Conservation (phyloP, 2,113 vertebrate genomes). For the Catharus minimus region DNA sequence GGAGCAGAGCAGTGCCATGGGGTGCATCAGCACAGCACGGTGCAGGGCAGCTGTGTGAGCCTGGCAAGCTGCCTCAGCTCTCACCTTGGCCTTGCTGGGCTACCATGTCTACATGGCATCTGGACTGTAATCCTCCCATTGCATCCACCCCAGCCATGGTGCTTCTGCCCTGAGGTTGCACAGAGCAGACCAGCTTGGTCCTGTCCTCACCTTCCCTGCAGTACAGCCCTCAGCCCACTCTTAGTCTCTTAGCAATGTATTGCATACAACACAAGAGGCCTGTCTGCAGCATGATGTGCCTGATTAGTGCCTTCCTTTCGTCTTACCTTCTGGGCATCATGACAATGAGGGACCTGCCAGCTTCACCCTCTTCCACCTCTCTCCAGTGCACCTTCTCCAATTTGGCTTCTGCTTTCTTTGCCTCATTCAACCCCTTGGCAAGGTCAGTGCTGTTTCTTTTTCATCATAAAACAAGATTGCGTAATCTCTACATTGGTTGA, state of each 20-base stretch:
- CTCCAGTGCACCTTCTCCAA: neutral
- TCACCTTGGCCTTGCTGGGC: neutral
- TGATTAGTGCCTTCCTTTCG: neutral
- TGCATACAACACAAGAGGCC: neutral
- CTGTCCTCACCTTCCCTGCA: neutral
- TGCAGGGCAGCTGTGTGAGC: neutral
- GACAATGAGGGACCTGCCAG: neutral
- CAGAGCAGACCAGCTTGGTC: neutral
- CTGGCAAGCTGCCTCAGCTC: neutral
- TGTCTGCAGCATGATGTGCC: neutral
- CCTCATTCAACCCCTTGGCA: neutral
- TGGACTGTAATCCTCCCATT: neutral
- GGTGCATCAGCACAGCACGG: neutral
- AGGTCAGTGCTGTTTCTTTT: neutral
- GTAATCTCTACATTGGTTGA: neutral
- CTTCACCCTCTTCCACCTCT: neutral
- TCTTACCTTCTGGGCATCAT: neutral
- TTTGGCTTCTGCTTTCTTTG: conserved; percentile 11
- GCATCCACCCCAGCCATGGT: neutral
- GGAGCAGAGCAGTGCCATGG: neutral
- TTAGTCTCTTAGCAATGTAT: neutral
- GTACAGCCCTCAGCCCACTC: neutral
- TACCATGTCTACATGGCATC: neutral
- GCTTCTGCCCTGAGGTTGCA: neutral
- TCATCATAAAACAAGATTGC: neutral